Evolutionary conservation across 2,113 vertebrate genomes (phyloP).

Genomic region (Lepus europaeus): DNA sequence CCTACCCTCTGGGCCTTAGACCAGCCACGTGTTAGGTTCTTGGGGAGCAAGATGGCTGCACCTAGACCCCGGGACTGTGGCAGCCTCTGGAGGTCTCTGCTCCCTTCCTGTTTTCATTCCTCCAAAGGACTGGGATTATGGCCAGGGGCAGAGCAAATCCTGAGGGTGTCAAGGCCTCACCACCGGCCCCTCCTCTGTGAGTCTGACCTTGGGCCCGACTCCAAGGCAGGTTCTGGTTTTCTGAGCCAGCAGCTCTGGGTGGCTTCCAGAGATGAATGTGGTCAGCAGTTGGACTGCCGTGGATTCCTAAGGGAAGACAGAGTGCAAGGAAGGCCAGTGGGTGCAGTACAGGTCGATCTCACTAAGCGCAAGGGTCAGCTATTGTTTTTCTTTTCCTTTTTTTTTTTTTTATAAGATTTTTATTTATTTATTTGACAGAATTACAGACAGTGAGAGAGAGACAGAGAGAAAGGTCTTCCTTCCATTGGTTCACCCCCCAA

Average conservation of each 20-base stretch:
- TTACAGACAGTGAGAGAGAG: too few species aligned
- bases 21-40: not conserved
- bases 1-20: not conserved
- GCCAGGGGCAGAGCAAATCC: slow-evolving; percentile 50
- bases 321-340: not conserved
- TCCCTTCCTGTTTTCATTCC: slow-evolving; percentile 76
- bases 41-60: not conserved
- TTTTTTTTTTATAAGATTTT: too few species aligned
- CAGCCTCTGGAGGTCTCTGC: not conserved
- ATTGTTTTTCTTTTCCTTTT: not conserved
- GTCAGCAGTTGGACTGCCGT: not conserved
- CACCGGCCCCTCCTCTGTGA: not conserved
- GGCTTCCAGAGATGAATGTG: slow-evolving; percentile 54
- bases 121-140: slow-evolving; percentile 57
- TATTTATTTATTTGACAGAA: too few species aligned
- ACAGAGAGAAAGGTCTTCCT: too few species aligned
- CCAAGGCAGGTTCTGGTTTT: slow-evolving; percentile 56
- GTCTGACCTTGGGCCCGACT: slow-evolving; percentile 62
- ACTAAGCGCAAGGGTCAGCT: not conserved
- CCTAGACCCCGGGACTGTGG: not conserved
- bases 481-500: too few species aligned
- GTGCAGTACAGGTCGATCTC: not conserved
- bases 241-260: slow-evolving; percentile 57
- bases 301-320: not conserved
- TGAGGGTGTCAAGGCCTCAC: not conserved